Evolutionary conservation across 2,888 invertebrate genomes (phyloP).

Genomic region (Ectemnius lituratus): DNA sequence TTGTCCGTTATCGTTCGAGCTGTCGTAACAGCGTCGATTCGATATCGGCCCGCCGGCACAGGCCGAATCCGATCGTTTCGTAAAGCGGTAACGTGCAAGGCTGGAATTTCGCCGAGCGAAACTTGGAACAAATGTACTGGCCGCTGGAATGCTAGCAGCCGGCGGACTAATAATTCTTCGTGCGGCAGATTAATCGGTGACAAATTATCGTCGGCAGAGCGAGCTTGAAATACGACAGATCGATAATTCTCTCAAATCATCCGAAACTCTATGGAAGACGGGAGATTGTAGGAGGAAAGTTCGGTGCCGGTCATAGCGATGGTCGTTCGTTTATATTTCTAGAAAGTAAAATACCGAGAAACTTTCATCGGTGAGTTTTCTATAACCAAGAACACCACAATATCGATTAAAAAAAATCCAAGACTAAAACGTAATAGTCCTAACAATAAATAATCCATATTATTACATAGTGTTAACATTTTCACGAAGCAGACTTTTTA

Average conservation of each 20-base stretch:
- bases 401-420: too few species aligned
- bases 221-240: neutral
- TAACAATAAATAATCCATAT: too few species aligned
- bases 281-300: constrained; percentile 23
- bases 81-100: too few species aligned
- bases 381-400: too few species aligned
- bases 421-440: too few species aligned
- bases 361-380: neutral
- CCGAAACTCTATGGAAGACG: constrained; percentile 33
- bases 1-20: neutral
- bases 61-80: too few species aligned
- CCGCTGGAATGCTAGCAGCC: neutral
- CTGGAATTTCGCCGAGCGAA: too few species aligned
- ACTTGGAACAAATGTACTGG: too few species aligned
- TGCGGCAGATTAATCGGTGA: constrained; percentile 17
- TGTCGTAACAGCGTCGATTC: too few species aligned
- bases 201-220: constrained; percentile 24
- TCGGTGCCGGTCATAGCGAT: constrained; percentile 17
- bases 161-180: neutral
- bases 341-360: constrained; percentile 23
- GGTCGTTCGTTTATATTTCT: constrained; percentile 15
- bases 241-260: constrained; percentile 27
- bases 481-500: too few species aligned
- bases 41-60: too few species aligned
- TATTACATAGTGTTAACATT: too few species aligned